Conservation (phyloP, 2,113 vertebrate species). For the Caranx melampygus region DNA sequence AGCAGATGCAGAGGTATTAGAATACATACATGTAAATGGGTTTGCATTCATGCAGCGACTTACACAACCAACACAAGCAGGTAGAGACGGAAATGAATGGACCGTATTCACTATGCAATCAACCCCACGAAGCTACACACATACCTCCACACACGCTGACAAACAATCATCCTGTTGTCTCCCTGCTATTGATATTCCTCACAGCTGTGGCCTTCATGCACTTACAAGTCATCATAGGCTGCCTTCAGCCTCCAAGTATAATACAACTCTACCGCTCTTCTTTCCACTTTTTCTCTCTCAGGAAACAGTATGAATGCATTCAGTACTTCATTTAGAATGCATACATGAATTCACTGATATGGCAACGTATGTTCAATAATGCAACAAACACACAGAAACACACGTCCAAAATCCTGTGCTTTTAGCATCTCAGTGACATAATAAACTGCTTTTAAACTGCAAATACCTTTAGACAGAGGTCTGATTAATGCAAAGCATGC, state of each 20-base stretch:
- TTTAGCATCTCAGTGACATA: conserved; percentile 41
- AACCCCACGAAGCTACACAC: conserved; percentile 24
- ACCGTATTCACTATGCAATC: conserved; percentile 22
- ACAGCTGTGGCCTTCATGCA: conserved; percentile 68
- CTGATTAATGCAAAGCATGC: conserved; percentile 68
- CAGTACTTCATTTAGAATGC: neutral
- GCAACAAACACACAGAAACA: conserved; percentile 23
- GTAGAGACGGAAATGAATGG: conserved; percentile 28
- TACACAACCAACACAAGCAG: conserved; percentile 14
- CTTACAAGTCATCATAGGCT: conserved; percentile 68
- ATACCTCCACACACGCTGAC: conserved; percentile 18
- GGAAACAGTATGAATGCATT: conserved; percentile 16
- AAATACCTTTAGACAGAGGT: conserved; percentile 48
- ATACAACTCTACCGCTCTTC: conserved; percentile 60
- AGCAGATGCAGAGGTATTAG: neutral
- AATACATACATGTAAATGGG: conserved; percentile 41
- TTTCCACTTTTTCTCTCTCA: conserved; percentile 27
- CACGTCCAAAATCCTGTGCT: conserved; percentile 14
- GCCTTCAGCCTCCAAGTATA: conserved; percentile 67
- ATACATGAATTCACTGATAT: neutral
- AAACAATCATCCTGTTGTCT: conserved; percentile 63
- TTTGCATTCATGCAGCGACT: conserved; percentile 23
- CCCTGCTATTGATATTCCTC: conserved; percentile 71
- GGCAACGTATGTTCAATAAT: conserved; percentile 27
- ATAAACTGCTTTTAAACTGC: conserved; percentile 55